These are phyloP conservation scores for Channallabes apus DNA, from an alignment of 2,797 vertebrate species.

Conservation along the genomic window DNA sequence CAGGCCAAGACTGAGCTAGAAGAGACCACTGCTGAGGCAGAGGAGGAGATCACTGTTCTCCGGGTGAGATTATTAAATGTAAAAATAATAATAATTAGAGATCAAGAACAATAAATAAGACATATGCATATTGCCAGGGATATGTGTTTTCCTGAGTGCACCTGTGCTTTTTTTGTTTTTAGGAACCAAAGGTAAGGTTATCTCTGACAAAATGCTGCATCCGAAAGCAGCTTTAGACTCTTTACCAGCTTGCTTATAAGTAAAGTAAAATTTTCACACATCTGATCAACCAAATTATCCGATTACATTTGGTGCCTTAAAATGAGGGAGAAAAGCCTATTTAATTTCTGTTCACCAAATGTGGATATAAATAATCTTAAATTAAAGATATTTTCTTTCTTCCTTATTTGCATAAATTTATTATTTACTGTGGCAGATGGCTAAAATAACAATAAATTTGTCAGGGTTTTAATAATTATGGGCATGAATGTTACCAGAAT, in stretches of 20 bases:
- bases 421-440: background rate
- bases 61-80: slow-evolving; percentile 74
- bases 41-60: slow-evolving; percentile 95
- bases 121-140: background rate
- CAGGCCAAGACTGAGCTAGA: slow-evolving; percentile 94
- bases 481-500: background rate
- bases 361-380: background rate
- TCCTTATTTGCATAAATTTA: background rate
- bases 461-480: background rate
- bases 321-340: no score
- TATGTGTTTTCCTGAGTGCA: background rate
- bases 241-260: background rate
- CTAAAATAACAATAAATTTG: background rate
- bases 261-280: background rate
- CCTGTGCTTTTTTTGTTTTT: background rate
- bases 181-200: background rate
- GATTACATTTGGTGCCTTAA: no score
- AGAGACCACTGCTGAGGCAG: slow-evolving; percentile 92
- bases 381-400: no score
- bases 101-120: background rate
- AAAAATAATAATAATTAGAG: background rate
- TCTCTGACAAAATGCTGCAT: background rate
- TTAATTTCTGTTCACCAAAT: background rate
- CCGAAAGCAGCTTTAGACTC: background rate
- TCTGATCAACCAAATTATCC: background rate